Base-by-base conservation (phyloP, 2,888 invertebrate genomes). In the Melinaea menophilus region DNA sequence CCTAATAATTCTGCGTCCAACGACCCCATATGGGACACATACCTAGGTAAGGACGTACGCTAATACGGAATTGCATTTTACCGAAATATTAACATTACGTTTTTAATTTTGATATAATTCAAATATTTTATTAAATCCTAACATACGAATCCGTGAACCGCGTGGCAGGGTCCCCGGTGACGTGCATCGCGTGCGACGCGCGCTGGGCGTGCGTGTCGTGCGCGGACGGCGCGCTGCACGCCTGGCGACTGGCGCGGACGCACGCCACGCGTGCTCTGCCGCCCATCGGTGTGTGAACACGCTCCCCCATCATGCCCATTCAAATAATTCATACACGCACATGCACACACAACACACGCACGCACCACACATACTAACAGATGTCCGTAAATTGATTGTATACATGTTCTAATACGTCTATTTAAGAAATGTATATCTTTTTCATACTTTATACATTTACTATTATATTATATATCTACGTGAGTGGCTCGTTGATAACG, bases 1-100 rank as follows among this genome's bases (percentile, higher is more conserved):
- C 92, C 81, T 65, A 93, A 92, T 76, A 92, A 89, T 72, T 90
- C 84, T 0, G 89, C 87, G 0, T 91, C 91, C n/a, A 91, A 90
- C 62, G 93, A 93, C 65, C 92, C 93, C 2, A 88, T 93, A 0
- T 95, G 95, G 95, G 94, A 95, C 72, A 93, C 93, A 4, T 94
- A 93, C 76, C 85, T 94, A 73, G 94, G 94, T 93, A 79, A 69
- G 63, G 9, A 22, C 22, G 2, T 12, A 13, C 3, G 5, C 31
- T 7, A 11, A 35, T 2, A 33, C 3, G 5, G 37, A 56, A 56
- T 56, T 1, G 2, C 31, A 7, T 22, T 12, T 9, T 51, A 22
- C 9, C 31, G 31, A 22, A 12, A 55, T 33, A 34, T 55, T 11
- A 55, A 9, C 11, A 54, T 7, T 9, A 9, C 3, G 9, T 3